A percentile compares a stretch with the other conserved stretches of the same genome.
Evolutionary conservation across 2,113 vertebrate genomes (phyloP).

Genomic region (Paradisaea rubra): DNA sequence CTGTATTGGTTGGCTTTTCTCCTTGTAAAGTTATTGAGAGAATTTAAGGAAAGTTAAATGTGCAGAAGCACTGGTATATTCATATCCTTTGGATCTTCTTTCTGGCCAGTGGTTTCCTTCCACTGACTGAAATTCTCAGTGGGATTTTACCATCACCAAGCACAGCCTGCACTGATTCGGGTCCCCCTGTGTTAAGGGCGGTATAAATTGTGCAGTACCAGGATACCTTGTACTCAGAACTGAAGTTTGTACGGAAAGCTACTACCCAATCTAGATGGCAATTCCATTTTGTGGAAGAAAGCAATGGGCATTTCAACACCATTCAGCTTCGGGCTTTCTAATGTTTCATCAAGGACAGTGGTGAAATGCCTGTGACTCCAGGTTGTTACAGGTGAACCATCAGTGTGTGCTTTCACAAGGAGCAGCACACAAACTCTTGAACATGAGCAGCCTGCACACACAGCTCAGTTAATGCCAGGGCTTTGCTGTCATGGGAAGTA

Average conservation of each 20-base stretch:
- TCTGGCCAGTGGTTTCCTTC: background rate
- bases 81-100: background rate
- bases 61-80: background rate
- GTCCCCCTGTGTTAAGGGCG: background rate
- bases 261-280: background rate
- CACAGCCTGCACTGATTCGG: background rate
- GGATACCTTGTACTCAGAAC: background rate
- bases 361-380: background rate
- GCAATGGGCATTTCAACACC: background rate
- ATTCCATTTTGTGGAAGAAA: rapidly evolving
- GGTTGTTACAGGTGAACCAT: background rate
- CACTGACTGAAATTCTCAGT: background rate
- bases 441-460: rapidly evolving
- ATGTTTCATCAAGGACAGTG: background rate
- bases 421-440: background rate
- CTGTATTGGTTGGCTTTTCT: background rate
- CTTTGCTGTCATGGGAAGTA: background rate
- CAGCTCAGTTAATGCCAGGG: background rate
- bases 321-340: background rate
- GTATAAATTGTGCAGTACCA: background rate
- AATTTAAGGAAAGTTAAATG: background rate
- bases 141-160: background rate
- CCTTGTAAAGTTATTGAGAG: background rate
- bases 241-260: background rate
- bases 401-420: background rate